These are phyloP conservation scores for Capricornis sumatraensis DNA, from an alignment of 2,113 vertebrate genomes.

Conservation along the genomic window DNA sequence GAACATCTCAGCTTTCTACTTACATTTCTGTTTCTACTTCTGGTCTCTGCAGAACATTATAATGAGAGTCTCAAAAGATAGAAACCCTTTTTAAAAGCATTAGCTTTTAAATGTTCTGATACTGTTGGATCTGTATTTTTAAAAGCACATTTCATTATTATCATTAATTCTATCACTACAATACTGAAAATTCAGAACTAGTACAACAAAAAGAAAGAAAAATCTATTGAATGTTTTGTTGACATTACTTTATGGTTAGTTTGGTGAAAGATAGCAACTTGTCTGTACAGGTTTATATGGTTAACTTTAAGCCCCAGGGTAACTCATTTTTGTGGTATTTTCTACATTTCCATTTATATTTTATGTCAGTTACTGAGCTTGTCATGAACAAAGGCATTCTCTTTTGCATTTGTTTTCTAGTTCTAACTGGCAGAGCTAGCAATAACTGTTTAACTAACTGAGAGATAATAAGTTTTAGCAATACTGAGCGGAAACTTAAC, in stretches of 20 bases:
- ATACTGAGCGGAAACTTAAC: conserved; percentile 22
- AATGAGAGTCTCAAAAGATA: conserved; percentile 30
- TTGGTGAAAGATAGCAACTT: conserved; percentile 40
- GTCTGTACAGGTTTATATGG: conserved; percentile 44
- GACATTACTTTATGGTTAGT: conserved; percentile 30
- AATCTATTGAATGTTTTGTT: not conserved
- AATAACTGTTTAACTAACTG: not conserved
- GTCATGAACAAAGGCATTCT: conserved; percentile 70
- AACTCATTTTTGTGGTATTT: conserved; percentile 62
- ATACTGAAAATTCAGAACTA: not conserved
- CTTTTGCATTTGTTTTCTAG: conserved; percentile 71
- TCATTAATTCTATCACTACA: conserved; percentile 29
- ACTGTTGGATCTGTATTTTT: conserved; percentile 29
- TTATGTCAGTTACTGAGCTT: conserved; percentile 73
- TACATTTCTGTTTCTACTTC: conserved; percentile 25
- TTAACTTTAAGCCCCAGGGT: conserved; percentile 53
- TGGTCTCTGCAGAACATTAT: not conserved
- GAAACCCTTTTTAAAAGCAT: conserved; percentile 43
- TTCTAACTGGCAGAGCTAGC: conserved; percentile 1
- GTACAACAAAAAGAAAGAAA: not conserved
- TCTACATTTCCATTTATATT: conserved; percentile 67
- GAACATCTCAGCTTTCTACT: conserved; percentile 19
- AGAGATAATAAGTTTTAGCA: not conserved
- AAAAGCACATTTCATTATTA: conserved; percentile 17
- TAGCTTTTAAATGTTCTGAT: not conserved